Percentiles rank a stretch among this genome's conserved stretches.
Evolutionary conservation across 2,113 vertebrate genomes (phyloP).

Genomic region (Noturus placidus): DNA sequence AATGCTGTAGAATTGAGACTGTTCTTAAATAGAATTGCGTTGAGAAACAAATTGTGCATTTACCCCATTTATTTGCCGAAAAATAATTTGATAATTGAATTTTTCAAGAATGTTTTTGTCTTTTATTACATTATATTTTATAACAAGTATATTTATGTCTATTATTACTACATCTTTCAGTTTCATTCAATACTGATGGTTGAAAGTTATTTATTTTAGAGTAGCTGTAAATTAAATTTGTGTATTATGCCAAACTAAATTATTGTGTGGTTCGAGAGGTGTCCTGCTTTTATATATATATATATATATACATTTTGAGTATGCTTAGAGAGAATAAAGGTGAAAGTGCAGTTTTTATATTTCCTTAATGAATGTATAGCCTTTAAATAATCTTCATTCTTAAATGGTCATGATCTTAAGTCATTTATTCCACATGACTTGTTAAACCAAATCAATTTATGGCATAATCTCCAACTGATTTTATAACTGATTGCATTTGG

Average conservation of each 20-base stretch:
- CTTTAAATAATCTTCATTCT: neutral
- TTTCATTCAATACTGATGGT: neutral
- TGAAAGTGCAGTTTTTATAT: neutral
- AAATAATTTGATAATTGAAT: neutral
- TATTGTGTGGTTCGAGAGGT: neutral
- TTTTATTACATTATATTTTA: neutral
- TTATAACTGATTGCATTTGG: slow-evolving; percentile 70
- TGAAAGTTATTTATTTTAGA: neutral
- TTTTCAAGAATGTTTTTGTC: neutral
- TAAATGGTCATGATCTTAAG: slow-evolving; percentile 29
- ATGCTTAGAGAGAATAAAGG: neutral
- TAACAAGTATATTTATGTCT: no score
- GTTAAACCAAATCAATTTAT: slow-evolving; percentile 60
- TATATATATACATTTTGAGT: no score
- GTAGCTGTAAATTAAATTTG: neutral
- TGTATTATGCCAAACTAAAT: neutral
- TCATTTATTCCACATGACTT: slow-evolving; percentile 57
- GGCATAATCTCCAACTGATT: slow-evolving; percentile 63
- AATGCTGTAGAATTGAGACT: neutral
- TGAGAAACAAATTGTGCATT: neutral
- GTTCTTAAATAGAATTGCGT: neutral
- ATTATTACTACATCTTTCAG: no score
- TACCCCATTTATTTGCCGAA: neutral
- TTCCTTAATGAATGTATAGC: neutral
- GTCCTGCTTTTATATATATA: no score